Evolutionary conservation across 2,888 invertebrate species (phyloP).

Genomic region (Nasonovia ribisnigri): DNA sequence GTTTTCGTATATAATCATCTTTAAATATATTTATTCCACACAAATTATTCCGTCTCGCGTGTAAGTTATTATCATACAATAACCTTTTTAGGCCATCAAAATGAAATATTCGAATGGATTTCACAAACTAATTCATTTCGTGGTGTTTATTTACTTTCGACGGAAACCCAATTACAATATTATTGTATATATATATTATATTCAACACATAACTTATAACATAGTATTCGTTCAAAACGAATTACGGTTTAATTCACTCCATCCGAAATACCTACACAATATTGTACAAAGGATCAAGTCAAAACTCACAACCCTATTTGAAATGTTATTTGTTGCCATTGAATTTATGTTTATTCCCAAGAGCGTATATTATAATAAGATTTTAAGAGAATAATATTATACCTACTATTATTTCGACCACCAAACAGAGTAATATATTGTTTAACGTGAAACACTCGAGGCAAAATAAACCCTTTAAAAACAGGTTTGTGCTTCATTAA

Average conservation of each 20-base stretch:
- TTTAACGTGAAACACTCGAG: constrained; percentile 24
- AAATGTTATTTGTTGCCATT: constrained; percentile 17
- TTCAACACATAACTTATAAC: neutral
- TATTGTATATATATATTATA: neutral
- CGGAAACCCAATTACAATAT: constrained; percentile 1
- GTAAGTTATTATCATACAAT: neutral
- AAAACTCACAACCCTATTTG: constrained; percentile 32
- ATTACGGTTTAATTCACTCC: constrained; percentile 34
- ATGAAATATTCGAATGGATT: neutral
- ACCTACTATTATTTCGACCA: constrained; percentile 32
- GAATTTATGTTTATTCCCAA: constrained; percentile 3
- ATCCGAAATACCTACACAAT: neutral
- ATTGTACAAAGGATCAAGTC: constrained; percentile 32
- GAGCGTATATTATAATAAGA: neutral
- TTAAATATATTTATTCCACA: neutral
- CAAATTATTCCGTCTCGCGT: neutral
- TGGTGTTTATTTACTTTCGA: neutral
- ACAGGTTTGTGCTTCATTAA: constrained; percentile 35
- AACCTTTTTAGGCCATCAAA: neutral
- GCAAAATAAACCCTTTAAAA: constrained; percentile 47
- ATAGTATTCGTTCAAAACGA: neutral
- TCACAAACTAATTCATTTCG: neutral
- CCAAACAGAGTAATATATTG: constrained; percentile 32
- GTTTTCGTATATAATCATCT: neutral
- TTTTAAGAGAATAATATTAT: constrained; percentile 21